phyloP scores from a whole-genome alignment of 1,140 invertebrate genomes.

The Sweltsa coloradensis region DNA sequence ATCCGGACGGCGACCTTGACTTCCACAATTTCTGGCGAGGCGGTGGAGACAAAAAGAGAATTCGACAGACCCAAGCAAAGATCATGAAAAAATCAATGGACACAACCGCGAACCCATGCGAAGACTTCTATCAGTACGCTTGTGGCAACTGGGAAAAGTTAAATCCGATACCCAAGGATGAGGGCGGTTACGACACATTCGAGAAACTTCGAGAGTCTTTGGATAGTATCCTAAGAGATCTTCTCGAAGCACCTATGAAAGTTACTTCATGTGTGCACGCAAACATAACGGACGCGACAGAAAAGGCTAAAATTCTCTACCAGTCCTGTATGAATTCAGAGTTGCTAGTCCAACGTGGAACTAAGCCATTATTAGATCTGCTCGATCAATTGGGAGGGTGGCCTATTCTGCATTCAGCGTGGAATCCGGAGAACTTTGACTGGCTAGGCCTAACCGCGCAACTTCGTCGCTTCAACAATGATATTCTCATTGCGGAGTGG shows the following conservation, averaged over 20 bases:
- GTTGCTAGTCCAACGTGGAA: constrained; percentile 50
- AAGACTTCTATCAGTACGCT: constrained; percentile 83
- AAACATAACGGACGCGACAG: constrained; percentile 36
- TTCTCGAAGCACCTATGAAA: constrained; percentile 40
- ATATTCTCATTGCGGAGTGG: constrained; percentile 70
- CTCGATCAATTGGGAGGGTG: constrained; percentile 67
- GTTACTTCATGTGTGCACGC: constrained; percentile 18
- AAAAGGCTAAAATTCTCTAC: constrained; percentile 69
- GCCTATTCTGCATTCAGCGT: constrained; percentile 60
- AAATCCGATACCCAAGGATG: constrained; percentile 76
- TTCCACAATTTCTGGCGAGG: constrained; percentile 38
- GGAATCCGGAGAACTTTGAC: constrained; percentile 51
- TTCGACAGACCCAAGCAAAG: constrained; percentile 36
- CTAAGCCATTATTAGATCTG: constrained; percentile 56
- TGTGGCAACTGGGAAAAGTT: constrained; percentile 76
- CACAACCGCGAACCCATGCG: constrained; percentile 60
- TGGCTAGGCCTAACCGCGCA: constrained; percentile 62
- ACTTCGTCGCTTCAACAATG: constrained; percentile 69
- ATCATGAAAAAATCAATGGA: constrained; percentile 74
- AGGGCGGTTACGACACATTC: constrained; percentile 68
- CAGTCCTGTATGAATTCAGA: constrained; percentile 73
- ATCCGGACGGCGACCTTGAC: neutral
- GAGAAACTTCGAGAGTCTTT: constrained; percentile 67
- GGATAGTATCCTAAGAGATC: constrained; percentile 49
- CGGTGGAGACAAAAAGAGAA: constrained; percentile 32